Conservation (phyloP, 1,140 invertebrate genomes). For the Drosophila lacertosa region DNA sequence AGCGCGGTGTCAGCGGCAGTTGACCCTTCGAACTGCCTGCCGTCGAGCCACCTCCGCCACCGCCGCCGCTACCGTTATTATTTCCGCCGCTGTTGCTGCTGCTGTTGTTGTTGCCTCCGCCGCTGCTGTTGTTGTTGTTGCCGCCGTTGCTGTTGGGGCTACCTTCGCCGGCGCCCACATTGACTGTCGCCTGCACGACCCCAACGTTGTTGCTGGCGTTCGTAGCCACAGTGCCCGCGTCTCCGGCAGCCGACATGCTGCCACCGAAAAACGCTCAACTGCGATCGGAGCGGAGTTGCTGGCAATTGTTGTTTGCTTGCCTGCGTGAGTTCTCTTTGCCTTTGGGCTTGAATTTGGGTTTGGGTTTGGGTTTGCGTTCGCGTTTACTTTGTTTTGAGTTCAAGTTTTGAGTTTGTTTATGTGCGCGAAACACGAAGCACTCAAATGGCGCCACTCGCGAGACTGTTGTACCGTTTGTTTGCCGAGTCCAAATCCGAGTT, state of each 20-base stretch:
- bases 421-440: constrained; percentile 14
- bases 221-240: constrained; percentile 36
- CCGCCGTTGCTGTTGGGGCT: constrained; percentile 20
- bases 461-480: background rate
- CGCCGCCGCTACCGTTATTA: background rate
- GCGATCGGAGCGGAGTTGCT: background rate
- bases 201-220: constrained; percentile 34
- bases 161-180: constrained; percentile 21
- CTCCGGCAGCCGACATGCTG: constrained; percentile 47
- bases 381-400: constrained; percentile 26
- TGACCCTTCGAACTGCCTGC: constrained; percentile 49
- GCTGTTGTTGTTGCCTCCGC: constrained; percentile 16
- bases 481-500: background rate
- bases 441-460: constrained; percentile 9
- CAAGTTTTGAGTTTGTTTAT: constrained; percentile 29
- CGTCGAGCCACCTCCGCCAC: constrained; percentile 14
- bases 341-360: too few species aligned
- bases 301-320: background rate
- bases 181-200: constrained; percentile 40
- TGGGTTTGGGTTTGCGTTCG: too few species aligned
- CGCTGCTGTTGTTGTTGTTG: background rate
- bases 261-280: too few species aligned
- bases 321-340: background rate
- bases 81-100: constrained; percentile 7
- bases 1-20: constrained; percentile 75